A percentile compares a stretch with the other conserved stretches of the same genome.
These are phyloP conservation scores for Podarcis siculus DNA, from an alignment of 2,797 vertebrate genomes.

Conservation along the genomic window DNA sequence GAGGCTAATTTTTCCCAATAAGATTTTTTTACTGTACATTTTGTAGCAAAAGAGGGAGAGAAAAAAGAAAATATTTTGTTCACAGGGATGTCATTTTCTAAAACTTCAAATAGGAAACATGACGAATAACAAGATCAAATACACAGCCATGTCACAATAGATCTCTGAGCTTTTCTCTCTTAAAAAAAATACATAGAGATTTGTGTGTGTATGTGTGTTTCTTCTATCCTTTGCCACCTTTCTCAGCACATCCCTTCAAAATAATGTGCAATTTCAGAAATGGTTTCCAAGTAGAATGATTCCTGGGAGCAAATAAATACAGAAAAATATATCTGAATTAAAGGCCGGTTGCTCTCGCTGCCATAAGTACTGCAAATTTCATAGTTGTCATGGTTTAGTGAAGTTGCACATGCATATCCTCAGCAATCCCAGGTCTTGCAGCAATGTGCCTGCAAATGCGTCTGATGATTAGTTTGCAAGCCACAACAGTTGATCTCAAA, in stretches of 20 bases:
- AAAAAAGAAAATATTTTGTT: slow-evolving; percentile 83
- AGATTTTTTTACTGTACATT: slow-evolving; percentile 78
- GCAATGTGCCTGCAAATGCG: neutral
- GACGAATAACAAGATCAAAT: slow-evolving; percentile 80
- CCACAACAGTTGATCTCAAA: slow-evolving; percentile 5
- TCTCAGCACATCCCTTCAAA: slow-evolving; percentile 44
- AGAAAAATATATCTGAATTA: slow-evolving; percentile 27
- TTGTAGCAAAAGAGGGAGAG: slow-evolving; percentile 68
- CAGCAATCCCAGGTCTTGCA: slow-evolving; percentile 24
- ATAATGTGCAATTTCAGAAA: slow-evolving; percentile 56
- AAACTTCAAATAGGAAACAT: slow-evolving; percentile 86
- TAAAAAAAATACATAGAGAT: slow-evolving; percentile 60
- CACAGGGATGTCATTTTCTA: slow-evolving; percentile 84
- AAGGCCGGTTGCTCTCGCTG: slow-evolving; percentile 47
- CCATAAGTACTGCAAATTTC: slow-evolving; percentile 32
- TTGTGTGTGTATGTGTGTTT: slow-evolving; percentile 45
- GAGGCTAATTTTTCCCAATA: slow-evolving; percentile 57
- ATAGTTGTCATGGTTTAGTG: neutral
- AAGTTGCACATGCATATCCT: neutral
- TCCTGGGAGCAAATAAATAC: slow-evolving; percentile 45
- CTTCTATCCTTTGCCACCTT: slow-evolving; percentile 50
- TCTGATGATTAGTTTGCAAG: slow-evolving; percentile 1
- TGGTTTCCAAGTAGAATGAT: slow-evolving; percentile 26
- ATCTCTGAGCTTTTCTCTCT: slow-evolving; percentile 70
- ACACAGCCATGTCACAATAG: slow-evolving; percentile 82